phyloP scores from a whole-genome alignment of 2,888 invertebrate genomes.

The Drosophila neutralis region DNA sequence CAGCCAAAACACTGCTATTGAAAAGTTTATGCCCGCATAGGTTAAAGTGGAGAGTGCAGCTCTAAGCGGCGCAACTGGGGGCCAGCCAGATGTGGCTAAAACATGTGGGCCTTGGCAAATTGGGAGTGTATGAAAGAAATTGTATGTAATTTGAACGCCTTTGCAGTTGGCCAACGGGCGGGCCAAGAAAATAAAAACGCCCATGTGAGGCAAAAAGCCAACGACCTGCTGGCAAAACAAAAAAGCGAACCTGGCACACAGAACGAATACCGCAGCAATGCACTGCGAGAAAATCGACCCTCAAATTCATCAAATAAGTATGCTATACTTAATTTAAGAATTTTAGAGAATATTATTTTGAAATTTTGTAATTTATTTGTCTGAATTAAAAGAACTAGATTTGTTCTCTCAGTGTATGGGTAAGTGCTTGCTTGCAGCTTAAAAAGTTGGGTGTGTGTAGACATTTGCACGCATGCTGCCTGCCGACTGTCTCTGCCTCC shows the following conservation, averaged over 20 bases:
- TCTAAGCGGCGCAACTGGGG: constrained; percentile 28
- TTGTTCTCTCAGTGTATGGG: constrained; percentile 8
- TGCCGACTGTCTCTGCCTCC: constrained; percentile 22
- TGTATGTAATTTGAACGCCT: constrained; percentile 78
- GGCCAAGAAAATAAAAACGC: constrained; percentile 77
- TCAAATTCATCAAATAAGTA: neutral
- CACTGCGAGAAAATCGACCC: neutral
- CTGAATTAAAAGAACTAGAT: neutral
- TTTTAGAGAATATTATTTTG: neutral
- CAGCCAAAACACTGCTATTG: constrained; percentile 2
- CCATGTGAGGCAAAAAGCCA: constrained; percentile 74
- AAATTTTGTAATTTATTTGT: too few species aligned
- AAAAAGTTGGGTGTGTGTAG: constrained; percentile 65
- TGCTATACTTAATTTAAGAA: neutral
- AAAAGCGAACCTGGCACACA: constrained; percentile 57
- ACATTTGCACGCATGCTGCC: constrained; percentile 65
- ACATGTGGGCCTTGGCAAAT: constrained; percentile 15
- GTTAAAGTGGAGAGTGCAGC: constrained; percentile 26
- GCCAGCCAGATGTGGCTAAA: constrained; percentile 24
- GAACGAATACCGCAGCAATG: constrained; percentile 59
- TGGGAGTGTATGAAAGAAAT: constrained; percentile 54
- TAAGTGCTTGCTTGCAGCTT: constrained; percentile 71
- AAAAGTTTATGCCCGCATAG: constrained; percentile 12
- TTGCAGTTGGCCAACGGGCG: constrained; percentile 63
- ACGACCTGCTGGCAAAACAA: constrained; percentile 63